phyloP scores from a whole-genome alignment of 2,113 vertebrate species.

The Tachycineta bicolor region DNA sequence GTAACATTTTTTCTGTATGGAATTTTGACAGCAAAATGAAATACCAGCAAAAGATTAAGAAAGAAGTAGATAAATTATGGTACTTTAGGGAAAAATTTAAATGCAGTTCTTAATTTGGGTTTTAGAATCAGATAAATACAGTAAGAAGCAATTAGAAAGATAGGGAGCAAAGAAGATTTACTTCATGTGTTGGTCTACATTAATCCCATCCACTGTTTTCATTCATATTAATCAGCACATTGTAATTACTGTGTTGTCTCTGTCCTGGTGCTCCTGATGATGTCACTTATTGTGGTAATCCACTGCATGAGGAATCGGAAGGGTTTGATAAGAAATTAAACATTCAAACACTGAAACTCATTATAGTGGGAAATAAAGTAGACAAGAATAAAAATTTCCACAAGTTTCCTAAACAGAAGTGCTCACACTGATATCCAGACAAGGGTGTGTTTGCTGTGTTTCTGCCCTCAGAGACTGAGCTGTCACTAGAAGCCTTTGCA shows the following conservation, averaged over 20 bases:
- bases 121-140: not conserved
- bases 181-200: not conserved
- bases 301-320: fast-evolving
- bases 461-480: not conserved
- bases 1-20: not conserved
- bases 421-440: not conserved
- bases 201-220: not conserved
- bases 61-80: not conserved
- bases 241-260: not conserved
- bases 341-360: not conserved
- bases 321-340: not conserved
- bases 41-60: not conserved
- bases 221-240: not conserved
- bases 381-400: not conserved
- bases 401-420: not conserved
- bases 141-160: not conserved
- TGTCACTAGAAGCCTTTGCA: not conserved
- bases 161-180: not conserved
- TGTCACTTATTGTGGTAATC: not conserved
- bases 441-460: not conserved
- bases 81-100: not conserved
- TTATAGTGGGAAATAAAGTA: not conserved
- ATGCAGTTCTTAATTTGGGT: not conserved
- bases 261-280: not conserved
- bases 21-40: not conserved